Evolutionary conservation across 1,140 invertebrate genomes (phyloP), one percentile per base, ranked within the genome.

Genomic region (Hycleus phaleratus): DNA sequence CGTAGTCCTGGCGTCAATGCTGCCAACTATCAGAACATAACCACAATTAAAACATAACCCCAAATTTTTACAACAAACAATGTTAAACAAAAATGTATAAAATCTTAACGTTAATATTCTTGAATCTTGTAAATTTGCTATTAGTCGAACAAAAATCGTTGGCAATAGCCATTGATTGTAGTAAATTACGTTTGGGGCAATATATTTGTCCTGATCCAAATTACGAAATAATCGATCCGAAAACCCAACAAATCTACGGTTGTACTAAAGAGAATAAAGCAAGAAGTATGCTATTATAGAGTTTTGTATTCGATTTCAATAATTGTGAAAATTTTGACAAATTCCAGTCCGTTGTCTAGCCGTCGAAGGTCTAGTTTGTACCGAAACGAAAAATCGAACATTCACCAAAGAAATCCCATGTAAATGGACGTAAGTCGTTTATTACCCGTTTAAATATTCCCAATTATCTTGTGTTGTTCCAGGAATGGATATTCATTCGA

Each of bases 401-500:
- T 97, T 96, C 74, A 83, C 82, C 57, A 87, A 81, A 70, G 84
- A 91, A 68, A 81, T 93, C 65, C 85, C 89, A 46, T 97, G 94
- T 74, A 88, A 91, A 79, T 96, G 90, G 87, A 95, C 92, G 89
- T 93, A 82, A 86, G 90, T 85, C 38, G 53, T 48, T 57, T 55
- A 50, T 54, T 25, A 40, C 3, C 9, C 18, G 2, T 18, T 12
- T 4, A 48, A 48, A 48, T 5, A 32, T 3, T 32, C 4, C 32
- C 32, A 32, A 18, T 7, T 5, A 32, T 32, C 32, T 2, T 48
- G 25, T 3, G 7, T 64, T 64, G 61, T 80, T 84, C 58, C 74
- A 95, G 91, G 47, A 96, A 95, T 82, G 93, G 93, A 47, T 94
- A 95, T 72, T 90, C 88, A 1, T 90, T 95, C 75, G 92, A 97